These are phyloP conservation scores for Potorous gilbertii DNA, from an alignment of 2,797 vertebrate species.

Conservation along the genomic window DNA sequence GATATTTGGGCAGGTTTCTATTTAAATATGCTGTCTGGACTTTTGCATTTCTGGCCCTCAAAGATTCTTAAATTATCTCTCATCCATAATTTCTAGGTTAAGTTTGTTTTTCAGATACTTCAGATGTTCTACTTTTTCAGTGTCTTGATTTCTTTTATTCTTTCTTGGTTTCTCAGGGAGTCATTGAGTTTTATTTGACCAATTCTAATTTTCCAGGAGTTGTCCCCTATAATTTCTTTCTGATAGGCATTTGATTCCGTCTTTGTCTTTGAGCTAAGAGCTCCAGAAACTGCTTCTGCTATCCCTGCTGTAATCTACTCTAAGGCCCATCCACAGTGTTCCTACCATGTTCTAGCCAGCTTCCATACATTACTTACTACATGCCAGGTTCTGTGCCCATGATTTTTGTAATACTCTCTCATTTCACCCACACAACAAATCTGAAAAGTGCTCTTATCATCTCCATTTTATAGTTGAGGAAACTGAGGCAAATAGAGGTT, in stretches of 20 bases:
- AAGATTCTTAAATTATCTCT: neutral
- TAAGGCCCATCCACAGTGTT: neutral
- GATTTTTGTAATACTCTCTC: neutral
- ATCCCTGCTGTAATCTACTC: no score
- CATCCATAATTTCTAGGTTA: neutral
- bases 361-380: neutral
- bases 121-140: neutral
- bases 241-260: neutral
- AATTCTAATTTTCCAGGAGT: neutral
- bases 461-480: neutral
- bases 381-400: neutral
- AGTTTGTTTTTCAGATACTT: neutral
- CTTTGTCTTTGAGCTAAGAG: neutral
- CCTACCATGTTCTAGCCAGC: neutral
- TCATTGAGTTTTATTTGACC: neutral
- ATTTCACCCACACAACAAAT: neutral
- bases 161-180: neutral
- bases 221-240: neutral
- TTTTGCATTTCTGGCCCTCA: neutral
- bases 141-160: neutral
- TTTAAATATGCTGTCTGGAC: neutral
- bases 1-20: neutral
- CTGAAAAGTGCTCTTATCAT: neutral
- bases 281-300: neutral
- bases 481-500: neutral